Evolutionary conservation across 2,888 invertebrate genomes (phyloP).

Genomic region (Latheticus oryzae): DNA sequence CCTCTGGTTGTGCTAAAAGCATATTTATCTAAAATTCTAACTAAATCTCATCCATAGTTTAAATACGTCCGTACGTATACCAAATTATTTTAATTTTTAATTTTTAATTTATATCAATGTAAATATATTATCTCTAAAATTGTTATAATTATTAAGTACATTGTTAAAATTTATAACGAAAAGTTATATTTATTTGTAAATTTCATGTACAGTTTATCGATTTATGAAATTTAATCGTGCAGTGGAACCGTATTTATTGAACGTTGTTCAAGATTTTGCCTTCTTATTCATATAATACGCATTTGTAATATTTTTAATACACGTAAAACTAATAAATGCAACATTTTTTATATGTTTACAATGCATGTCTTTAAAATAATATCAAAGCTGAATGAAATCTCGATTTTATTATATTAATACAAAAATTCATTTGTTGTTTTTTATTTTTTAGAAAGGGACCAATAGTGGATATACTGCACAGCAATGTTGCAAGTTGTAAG

Average conservation of each 20-base stretch:
- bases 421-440: slow-evolving; percentile 11
- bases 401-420: slow-evolving; percentile 11
- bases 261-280: slow-evolving; percentile 55
- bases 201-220: slow-evolving; percentile 50
- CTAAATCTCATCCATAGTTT: slow-evolving; percentile 34
- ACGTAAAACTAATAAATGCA: slow-evolving; percentile 41
- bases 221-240: slow-evolving; percentile 42
- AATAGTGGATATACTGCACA: slow-evolving; percentile 34
- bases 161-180: slow-evolving; percentile 51
- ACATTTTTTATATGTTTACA: slow-evolving; percentile 45
- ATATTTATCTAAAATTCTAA: slow-evolving; percentile 30
- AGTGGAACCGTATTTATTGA: slow-evolving; percentile 47
- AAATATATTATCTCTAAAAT: slow-evolving; percentile 48
- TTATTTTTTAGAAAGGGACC: slow-evolving; percentile 36
- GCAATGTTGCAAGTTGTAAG: slow-evolving; percentile 32
- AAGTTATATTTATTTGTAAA: slow-evolving; percentile 42
- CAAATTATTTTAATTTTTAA: slow-evolving; percentile 23
- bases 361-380: slow-evolving; percentile 43
- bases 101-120: slow-evolving; percentile 43
- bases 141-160: slow-evolving; percentile 51
- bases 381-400: slow-evolving; percentile 15
- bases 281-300: slow-evolving; percentile 52
- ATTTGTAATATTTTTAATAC: slow-evolving; percentile 57
- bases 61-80: slow-evolving; percentile 41
- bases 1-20: slow-evolving; percentile 36